Evolutionary conservation across 2,888 invertebrate genomes (phyloP).

Genomic region (Oconnorella tubifera): DNA sequence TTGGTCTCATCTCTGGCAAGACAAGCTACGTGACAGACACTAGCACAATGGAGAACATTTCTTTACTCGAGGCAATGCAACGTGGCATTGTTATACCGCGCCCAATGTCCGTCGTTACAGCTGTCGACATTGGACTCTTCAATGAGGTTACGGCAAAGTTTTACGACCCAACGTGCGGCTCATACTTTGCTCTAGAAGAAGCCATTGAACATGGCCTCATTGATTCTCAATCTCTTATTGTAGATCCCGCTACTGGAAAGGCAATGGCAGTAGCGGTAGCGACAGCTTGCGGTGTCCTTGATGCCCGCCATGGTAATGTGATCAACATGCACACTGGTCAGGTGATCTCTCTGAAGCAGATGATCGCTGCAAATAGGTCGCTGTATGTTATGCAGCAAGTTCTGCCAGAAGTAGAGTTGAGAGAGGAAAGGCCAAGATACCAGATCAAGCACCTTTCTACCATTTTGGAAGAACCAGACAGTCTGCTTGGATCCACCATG

Average conservation of each 20-base stretch:
- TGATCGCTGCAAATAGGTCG: conserved; percentile 8
- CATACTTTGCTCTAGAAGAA: conserved; percentile 35
- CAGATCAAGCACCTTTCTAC: conserved; percentile 8
- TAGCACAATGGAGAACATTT: conserved; percentile 64
- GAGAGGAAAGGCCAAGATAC: conserved; percentile 3
- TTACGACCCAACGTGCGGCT: conserved; percentile 35
- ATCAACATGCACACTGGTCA: conserved; percentile 59
- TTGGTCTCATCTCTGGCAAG: conserved; percentile 73
- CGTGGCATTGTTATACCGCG: conserved; percentile 36
- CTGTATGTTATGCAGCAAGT: not conserved
- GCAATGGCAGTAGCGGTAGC: conserved; percentile 35
- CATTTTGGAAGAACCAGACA: not conserved
- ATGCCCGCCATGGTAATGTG: conserved; percentile 37
- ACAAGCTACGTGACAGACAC: conserved; percentile 59
- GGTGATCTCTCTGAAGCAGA: conserved; percentile 48
- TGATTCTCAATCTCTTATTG: conserved; percentile 34
- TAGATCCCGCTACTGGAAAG: conserved; percentile 38
- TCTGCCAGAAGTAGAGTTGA: conserved; percentile 2
- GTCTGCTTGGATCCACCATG: not conserved
- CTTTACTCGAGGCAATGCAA: conserved; percentile 76
- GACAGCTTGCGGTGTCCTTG: conserved; percentile 37
- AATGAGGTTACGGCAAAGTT: conserved; percentile 37
- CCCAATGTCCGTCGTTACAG: conserved; percentile 37
- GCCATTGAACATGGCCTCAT: conserved; percentile 37
- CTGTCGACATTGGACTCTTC: conserved; percentile 39